Conservation (phyloP, 2,797 vertebrate species). For the Crenichthys baileyi region DNA sequence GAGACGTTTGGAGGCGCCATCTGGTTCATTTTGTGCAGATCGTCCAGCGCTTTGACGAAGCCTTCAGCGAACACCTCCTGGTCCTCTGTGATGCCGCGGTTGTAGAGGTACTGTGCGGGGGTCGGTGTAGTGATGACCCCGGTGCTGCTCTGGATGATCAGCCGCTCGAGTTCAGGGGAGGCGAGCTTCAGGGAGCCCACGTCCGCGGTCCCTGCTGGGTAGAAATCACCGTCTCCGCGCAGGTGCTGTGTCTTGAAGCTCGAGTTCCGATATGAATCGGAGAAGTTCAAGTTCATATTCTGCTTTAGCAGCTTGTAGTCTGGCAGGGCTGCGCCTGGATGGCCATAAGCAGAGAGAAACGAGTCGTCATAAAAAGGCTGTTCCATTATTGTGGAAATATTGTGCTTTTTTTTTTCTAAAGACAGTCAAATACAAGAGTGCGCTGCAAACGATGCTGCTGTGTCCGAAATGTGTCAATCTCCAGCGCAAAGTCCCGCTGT, state of each 20-base stretch:
- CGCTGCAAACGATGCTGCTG: slow-evolving; percentile 66
- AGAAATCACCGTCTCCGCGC: slow-evolving; percentile 81
- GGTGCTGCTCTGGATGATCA: slow-evolving; percentile 92
- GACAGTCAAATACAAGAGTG: slow-evolving; percentile 77
- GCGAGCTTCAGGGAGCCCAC: slow-evolving; percentile 89
- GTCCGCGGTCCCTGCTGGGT: slow-evolving; percentile 75
- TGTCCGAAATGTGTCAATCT: slow-evolving; percentile 71
- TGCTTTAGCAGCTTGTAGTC: slow-evolving; percentile 92
- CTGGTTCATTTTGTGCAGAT: slow-evolving; percentile 96
- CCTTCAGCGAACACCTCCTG: slow-evolving; percentile 92
- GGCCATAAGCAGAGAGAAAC: slow-evolving; percentile 90
- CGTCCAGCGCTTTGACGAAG: slow-evolving; percentile 93
- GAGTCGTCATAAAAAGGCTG: slow-evolving; percentile 96
- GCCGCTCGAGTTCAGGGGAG: slow-evolving; percentile 89
- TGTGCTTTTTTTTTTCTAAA: neutral
- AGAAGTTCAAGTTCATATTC: slow-evolving; percentile 87
- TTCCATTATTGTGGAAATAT: slow-evolving; percentile 96
- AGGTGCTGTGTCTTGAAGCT: slow-evolving; percentile 85
- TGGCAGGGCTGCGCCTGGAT: slow-evolving; percentile 83
- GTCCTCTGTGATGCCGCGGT: slow-evolving; percentile 89
- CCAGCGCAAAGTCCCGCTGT: slow-evolving; percentile 75
- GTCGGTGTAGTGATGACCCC: slow-evolving; percentile 90
- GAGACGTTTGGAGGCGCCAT: slow-evolving; percentile 93
- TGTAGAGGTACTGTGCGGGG: slow-evolving; percentile 85
- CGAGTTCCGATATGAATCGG: slow-evolving; percentile 87